Evolutionary conservation across 1,140 invertebrate genomes (phyloP), one percentile per base, ranked within the genome.

Genomic region (Eubasilissa regina): DNA sequence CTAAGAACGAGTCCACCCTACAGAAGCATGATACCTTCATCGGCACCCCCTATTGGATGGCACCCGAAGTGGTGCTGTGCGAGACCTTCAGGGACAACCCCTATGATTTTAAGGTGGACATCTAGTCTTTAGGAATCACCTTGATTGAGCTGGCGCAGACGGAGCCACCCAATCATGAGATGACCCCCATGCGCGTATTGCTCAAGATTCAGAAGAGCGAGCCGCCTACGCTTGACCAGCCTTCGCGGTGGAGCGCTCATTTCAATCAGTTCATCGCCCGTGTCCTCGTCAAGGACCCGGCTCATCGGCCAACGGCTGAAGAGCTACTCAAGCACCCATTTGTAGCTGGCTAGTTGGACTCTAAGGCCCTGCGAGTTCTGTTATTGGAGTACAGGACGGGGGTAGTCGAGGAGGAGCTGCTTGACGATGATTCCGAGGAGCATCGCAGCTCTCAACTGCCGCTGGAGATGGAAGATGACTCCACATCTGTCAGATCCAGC

Each of bases 141-240:
- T 88, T 99, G 48, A 99, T 99, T 84, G 98, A 99, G 90, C 96
- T 99, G 90, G 98, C 98, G n/a, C 97, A 99, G 90, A 99, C 98
- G 93, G 98, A 99, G 87, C 98, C 98, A 3, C 98, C 98, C 7
- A 98, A 99, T 90, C 98, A 99, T 89, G 97, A 99, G 88, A 97
- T 99, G 95, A 98, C 97, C 56, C 98, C 98, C 1, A 99, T 99
- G 97, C 88, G 98, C 77, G 98, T 99, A 6, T 90, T 99, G 60
- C 93, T 99, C 56, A 99, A 99, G 90, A 99, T 99, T 84, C 98
- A 99, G 90, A 99, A 99, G 88, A 96, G 96, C 45, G 98, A 99
- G 82, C 98, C 98, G 8, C 98, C 98, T 3, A 94, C 94, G 84
- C 89, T 99, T 19, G 96, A 97, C 83, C 94, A 96, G 84, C 97